Percentiles rank a stretch among this genome's conserved stretches.
Evolutionary conservation across 2,113 vertebrate species (phyloP).

Genomic region (Oreotrochilus melanogaster): DNA sequence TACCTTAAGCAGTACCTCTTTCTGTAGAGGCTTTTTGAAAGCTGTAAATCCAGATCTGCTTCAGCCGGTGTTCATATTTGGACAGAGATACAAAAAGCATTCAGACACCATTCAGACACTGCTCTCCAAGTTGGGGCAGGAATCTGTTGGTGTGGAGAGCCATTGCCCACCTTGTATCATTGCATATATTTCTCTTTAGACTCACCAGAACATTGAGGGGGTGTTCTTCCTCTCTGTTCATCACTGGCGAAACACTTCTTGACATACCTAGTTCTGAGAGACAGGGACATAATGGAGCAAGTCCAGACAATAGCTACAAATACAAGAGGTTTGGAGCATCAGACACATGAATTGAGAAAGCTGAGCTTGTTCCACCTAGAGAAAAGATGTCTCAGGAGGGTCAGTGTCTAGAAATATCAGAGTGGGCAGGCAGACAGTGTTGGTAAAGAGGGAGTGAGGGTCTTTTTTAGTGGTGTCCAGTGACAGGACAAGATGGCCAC

Average conservation of each 20-base stretch:
- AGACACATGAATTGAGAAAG: background rate
- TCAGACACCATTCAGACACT: background rate
- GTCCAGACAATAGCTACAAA: background rate
- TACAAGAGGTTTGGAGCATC: background rate
- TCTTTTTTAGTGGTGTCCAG: background rate
- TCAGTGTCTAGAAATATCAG: background rate
- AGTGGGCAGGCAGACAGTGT: background rate
- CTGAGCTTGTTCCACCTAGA: background rate
- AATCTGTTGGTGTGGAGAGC: background rate
- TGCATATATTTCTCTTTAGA: background rate
- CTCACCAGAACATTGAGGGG: background rate
- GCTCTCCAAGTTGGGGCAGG: background rate
- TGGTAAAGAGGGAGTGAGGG: background rate
- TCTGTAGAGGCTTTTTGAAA: background rate
- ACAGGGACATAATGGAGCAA: background rate
- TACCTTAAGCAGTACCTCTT: background rate
- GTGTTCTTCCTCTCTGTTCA: background rate
- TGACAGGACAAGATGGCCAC: background rate
- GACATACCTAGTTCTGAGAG: background rate
- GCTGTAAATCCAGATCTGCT: background rate
- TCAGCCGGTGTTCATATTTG: background rate
- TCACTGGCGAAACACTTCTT: background rate
- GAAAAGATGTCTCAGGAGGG: background rate
- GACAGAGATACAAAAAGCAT: background rate
- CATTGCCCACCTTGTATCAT: background rate